Percentiles rank a stretch among this genome's conserved stretches.
Conservation (phyloP, 2,113 vertebrate species). For the Cebidichthys violaceus region DNA sequence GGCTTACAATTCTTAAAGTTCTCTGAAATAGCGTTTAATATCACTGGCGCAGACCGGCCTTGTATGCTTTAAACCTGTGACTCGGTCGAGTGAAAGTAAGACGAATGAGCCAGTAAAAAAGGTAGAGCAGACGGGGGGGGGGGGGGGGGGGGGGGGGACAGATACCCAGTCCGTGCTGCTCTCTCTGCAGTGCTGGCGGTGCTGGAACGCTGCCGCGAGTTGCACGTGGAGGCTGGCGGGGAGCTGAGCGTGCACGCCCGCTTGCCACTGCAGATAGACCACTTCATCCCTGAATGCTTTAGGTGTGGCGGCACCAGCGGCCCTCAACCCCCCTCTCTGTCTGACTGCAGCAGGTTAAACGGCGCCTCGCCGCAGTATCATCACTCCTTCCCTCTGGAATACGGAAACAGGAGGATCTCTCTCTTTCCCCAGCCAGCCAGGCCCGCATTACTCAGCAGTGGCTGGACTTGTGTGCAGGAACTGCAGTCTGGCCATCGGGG, state of each 20-base stretch:
- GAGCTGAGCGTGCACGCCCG: constrained; percentile 50
- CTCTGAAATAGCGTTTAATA: constrained; percentile 4
- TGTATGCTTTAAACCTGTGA: constrained; percentile 13
- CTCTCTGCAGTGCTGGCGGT: constrained; percentile 64
- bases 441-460: constrained; percentile 61
- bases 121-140: constrained; percentile 53
- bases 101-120: constrained; percentile 58
- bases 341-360: constrained; percentile 48
- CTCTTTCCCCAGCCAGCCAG: constrained; percentile 9
- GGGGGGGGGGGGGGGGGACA: constrained; percentile 36
- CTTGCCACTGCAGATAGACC: constrained; percentile 57
- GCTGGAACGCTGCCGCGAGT: constrained; percentile 40
- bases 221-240: constrained; percentile 50
- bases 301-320: constrained; percentile 42
- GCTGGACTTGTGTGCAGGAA: constrained; percentile 42
- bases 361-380: constrained; percentile 39
- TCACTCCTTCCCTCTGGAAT: constrained; percentile 57
- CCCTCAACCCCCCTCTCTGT: constrained; percentile 21
- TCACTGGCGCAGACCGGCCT: constrained; percentile 25
- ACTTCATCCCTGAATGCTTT: constrained; percentile 21
- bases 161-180: constrained; percentile 22
- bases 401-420: constrained; percentile 48
- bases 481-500: constrained; percentile 43
- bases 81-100: constrained; percentile 45
- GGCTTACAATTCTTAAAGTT: neutral